phyloP scores from a whole-genome alignment of 1,140 invertebrate genomes.

The Aphelenchoides avenae region DNA sequence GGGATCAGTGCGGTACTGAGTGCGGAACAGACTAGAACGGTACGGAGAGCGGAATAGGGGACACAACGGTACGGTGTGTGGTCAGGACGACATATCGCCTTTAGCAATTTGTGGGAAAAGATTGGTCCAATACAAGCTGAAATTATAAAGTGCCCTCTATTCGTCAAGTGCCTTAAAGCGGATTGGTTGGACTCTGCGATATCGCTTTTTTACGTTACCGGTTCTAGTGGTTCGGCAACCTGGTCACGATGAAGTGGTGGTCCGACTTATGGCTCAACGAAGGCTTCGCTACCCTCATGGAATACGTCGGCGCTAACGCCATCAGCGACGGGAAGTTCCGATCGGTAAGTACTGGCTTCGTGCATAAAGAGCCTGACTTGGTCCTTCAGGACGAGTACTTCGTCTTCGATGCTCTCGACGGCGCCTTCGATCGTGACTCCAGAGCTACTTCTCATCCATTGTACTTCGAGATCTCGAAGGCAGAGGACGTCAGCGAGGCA shows the following conservation, averaged over 20 bases:
- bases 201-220: background rate
- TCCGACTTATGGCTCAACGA: constrained; percentile 77
- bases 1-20: too few species aligned
- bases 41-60: too few species aligned
- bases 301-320: constrained; percentile 60
- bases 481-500: constrained; percentile 84
- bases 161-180: too few species aligned
- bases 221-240: constrained; percentile 63
- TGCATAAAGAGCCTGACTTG: too few species aligned
- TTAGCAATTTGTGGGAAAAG: too few species aligned
- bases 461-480: constrained; percentile 76
- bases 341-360: constrained; percentile 44
- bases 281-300: constrained; percentile 63
- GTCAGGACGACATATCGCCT: too few species aligned
- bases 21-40: too few species aligned
- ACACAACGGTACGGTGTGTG: too few species aligned
- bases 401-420: constrained; percentile 74
- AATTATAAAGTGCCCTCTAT: too few species aligned
- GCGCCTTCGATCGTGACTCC: constrained; percentile 76
- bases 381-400: constrained; percentile 67
- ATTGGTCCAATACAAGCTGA: too few species aligned
- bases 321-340: constrained; percentile 36
- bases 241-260: constrained; percentile 69
- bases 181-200: too few species aligned
- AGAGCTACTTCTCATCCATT: constrained; percentile 84